These are phyloP conservation scores for Synergus laeviventris DNA, from an alignment of 2,888 invertebrate species.

Conservation along the genomic window DNA sequence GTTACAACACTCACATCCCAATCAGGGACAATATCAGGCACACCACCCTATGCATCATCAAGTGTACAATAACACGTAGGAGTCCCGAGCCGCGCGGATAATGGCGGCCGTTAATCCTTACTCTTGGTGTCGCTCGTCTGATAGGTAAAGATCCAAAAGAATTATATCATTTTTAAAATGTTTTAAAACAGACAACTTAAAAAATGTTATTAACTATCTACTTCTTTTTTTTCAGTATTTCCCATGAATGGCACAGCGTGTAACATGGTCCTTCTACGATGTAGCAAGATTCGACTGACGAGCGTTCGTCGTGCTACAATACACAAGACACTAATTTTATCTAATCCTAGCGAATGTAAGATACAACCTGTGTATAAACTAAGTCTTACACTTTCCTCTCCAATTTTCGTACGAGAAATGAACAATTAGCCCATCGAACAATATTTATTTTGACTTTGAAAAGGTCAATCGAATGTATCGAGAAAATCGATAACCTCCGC, in stretches of 20 bases:
- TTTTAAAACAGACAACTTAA: not conserved
- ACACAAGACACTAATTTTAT: slow-evolving; percentile 65
- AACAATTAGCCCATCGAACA: slow-evolving; percentile 37
- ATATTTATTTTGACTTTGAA: slow-evolving; percentile 41
- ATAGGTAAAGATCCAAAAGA: slow-evolving; percentile 47
- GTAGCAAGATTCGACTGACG: slow-evolving; percentile 1
- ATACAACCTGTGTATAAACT: slow-evolving; percentile 71
- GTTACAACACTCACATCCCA: slow-evolving; percentile 69
- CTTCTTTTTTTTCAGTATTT: slow-evolving; percentile 24
- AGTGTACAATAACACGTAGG: slow-evolving; percentile 73
- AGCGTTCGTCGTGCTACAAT: slow-evolving; percentile 53
- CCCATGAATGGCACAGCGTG: slow-evolving; percentile 33
- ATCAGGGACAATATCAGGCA: slow-evolving; percentile 67
- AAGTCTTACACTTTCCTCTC: slow-evolving; percentile 57
- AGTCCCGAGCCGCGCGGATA: slow-evolving; percentile 46
- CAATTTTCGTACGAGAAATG: slow-evolving; percentile 50
- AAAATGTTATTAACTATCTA: not conserved
- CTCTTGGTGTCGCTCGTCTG: slow-evolving; percentile 55
- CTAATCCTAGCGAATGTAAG: slow-evolving; percentile 61
- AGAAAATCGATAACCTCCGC: slow-evolving; percentile 39
- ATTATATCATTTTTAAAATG: not conserved
- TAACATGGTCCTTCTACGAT: slow-evolving; percentile 14
- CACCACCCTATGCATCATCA: slow-evolving; percentile 71
- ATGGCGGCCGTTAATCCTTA: slow-evolving; percentile 57
- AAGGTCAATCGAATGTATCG: slow-evolving; percentile 33